phyloP scores from a whole-genome alignment of 1,140 invertebrate species.

The Drosophila kohkoa region DNA sequence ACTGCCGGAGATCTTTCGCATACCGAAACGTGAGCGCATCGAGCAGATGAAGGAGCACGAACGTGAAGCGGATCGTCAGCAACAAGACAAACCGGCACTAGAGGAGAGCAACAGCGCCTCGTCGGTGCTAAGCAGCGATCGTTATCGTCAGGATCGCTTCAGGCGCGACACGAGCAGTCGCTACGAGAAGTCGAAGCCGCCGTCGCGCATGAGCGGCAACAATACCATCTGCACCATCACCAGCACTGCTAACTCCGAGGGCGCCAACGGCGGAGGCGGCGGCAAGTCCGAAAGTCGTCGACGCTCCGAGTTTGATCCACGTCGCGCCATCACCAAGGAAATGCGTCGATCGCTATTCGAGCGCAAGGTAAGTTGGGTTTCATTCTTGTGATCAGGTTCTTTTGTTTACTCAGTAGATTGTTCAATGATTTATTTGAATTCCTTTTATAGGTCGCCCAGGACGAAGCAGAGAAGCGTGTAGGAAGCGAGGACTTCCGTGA shows the following conservation, averaged over 20 bases:
- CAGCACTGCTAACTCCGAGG: conserved; percentile 24
- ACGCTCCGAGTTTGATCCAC: conserved; percentile 35
- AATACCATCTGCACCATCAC: conserved; percentile 70
- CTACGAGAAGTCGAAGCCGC: conserved; percentile 45
- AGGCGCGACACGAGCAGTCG: conserved; percentile 55
- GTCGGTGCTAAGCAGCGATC: conserved; percentile 54
- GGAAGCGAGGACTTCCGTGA: conserved; percentile 88
- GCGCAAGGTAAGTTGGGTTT: conserved; percentile 78
- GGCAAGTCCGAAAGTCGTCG: conserved; percentile 27
- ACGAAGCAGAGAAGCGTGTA: conserved; percentile 88
- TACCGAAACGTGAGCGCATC: conserved; percentile 97
- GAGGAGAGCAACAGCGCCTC: conserved; percentile 25
- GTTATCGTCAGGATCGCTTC: conserved; percentile 84
- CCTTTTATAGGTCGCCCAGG: conserved; percentile 87
- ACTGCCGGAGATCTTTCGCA: conserved; percentile 91
- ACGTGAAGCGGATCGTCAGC: conserved; percentile 88
- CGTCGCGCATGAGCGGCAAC: conserved; percentile 63
- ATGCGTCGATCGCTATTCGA: conserved; percentile 90
- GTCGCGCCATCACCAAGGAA: conserved; percentile 61
- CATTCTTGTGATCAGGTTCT: too few species aligned
- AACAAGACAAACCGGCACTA: conserved; percentile 48
- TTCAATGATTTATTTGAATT: not conserved
- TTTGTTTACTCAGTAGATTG: not conserved
- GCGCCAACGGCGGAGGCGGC: conserved; percentile 1
- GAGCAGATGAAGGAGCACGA: conserved; percentile 97